Evolutionary conservation across 2,113 vertebrate species (phyloP).

Genomic region (Empidonax alnorum): DNA sequence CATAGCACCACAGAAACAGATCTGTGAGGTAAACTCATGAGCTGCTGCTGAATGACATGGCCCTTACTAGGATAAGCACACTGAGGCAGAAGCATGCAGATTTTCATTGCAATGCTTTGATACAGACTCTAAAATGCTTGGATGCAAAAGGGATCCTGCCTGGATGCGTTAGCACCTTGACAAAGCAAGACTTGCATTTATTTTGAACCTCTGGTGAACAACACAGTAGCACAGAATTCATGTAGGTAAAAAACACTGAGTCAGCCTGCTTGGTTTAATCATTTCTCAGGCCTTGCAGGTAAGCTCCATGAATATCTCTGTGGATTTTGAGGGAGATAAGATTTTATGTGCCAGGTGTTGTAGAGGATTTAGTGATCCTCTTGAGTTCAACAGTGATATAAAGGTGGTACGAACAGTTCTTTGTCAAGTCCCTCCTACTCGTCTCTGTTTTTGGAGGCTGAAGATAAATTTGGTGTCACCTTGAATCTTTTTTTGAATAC

Average conservation of each 20-base stretch:
- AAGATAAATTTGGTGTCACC: background rate
- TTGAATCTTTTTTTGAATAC: background rate
- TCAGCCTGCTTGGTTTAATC: background rate
- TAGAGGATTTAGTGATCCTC: slow-evolving; percentile 1
- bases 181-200: background rate
- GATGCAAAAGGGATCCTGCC: background rate
- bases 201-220: background rate
- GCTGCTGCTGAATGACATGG: background rate
- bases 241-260: background rate
- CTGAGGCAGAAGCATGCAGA: background rate
- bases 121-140: background rate
- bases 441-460: background rate
- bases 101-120: background rate
- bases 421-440: background rate
- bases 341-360: background rate
- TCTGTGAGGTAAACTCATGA: background rate
- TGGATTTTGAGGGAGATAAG: background rate
- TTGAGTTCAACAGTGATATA: background rate
- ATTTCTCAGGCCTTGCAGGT: background rate
- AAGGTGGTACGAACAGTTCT: background rate
- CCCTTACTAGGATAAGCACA: background rate
- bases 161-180: background rate
- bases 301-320: background rate
- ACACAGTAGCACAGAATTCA: background rate
- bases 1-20: background rate